These are phyloP conservation scores for Zonotrichia leucophrys DNA, from an alignment of 2,113 vertebrate genomes.

Conservation along the genomic window DNA sequence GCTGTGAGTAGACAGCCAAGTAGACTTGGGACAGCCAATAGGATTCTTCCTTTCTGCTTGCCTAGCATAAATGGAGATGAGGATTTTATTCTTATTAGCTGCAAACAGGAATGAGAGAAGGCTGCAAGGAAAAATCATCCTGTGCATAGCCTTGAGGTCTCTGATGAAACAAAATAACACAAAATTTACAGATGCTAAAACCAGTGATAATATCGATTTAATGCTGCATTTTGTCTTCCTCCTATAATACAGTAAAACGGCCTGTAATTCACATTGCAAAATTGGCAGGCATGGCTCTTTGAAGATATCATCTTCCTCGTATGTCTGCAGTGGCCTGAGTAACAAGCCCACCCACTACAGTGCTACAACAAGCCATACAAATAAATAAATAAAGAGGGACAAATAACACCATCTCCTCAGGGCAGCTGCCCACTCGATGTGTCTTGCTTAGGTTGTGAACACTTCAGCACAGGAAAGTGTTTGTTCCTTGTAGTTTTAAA, in stretches of 20 bases:
- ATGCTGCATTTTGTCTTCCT: slow-evolving; percentile 48
- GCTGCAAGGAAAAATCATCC: background rate
- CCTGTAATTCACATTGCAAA: slow-evolving; percentile 42
- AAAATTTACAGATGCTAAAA: slow-evolving; percentile 58
- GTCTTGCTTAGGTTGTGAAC: background rate
- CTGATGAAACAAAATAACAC: slow-evolving; percentile 55
- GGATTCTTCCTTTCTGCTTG: background rate
- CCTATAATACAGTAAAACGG: slow-evolving; percentile 25
- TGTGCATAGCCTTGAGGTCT: background rate
- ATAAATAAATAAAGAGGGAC: background rate
- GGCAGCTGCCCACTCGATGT: background rate
- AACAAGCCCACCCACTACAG: background rate
- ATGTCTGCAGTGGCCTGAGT: background rate
- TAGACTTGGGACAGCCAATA: background rate
- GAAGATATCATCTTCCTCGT: background rate
- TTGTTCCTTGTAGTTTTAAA: background rate
- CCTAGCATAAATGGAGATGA: background rate
- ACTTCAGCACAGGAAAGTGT: background rate
- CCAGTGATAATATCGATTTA: slow-evolving; percentile 17
- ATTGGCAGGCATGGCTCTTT: slow-evolving; percentile 29
- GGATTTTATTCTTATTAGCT: background rate
- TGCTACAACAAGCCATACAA: background rate
- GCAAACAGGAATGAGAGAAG: background rate
- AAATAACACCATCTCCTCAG: background rate
- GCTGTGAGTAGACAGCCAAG: background rate